Conservation (phyloP, 1,140 invertebrate species). For the Ceratina australensis region DNA sequence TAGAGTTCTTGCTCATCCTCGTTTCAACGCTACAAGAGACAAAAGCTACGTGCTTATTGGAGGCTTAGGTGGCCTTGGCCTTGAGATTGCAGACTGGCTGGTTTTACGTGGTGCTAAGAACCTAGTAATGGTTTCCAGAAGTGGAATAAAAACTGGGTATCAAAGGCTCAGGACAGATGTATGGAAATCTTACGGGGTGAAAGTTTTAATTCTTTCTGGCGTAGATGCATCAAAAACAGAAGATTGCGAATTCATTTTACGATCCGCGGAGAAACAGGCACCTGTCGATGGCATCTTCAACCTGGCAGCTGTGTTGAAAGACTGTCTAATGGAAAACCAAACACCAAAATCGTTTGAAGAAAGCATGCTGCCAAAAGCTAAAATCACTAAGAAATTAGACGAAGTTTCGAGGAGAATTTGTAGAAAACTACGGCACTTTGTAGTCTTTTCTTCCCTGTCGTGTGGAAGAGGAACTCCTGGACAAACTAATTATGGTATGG, state of each 20-base stretch:
- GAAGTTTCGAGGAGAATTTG: constrained; percentile 78
- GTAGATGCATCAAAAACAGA: constrained; percentile 77
- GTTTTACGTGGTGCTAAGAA: constrained; percentile 84
- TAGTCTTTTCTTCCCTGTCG: constrained; percentile 88
- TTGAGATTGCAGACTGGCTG: constrained; percentile 89
- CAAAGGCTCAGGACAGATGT: constrained; percentile 80
- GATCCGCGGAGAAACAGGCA: constrained; percentile 81
- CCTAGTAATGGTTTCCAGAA: constrained; percentile 86
- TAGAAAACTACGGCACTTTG: constrained; percentile 79
- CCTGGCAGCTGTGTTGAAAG: constrained; percentile 84
- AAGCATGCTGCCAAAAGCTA: too few relatives aligned
- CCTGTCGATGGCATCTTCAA: constrained; percentile 90
- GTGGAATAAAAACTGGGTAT: constrained; percentile 85
- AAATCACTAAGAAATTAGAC: too few relatives aligned
- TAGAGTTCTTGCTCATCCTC: constrained; percentile 77
- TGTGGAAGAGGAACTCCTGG: constrained; percentile 89
- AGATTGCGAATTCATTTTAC: constrained; percentile 81
- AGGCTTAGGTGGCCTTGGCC: constrained; percentile 90
- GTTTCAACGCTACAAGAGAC: constrained; percentile 79
- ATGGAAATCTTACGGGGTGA: constrained; percentile 81
- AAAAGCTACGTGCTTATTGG: constrained; percentile 81
- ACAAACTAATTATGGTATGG: constrained; percentile 88
- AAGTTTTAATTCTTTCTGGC: too few relatives aligned
- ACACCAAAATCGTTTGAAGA: too few relatives aligned
- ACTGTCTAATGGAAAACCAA: constrained; percentile 78